These are phyloP conservation scores for Spondyliosoma cantharus DNA, from an alignment of 2,797 vertebrate genomes.

Conservation along the genomic window DNA sequence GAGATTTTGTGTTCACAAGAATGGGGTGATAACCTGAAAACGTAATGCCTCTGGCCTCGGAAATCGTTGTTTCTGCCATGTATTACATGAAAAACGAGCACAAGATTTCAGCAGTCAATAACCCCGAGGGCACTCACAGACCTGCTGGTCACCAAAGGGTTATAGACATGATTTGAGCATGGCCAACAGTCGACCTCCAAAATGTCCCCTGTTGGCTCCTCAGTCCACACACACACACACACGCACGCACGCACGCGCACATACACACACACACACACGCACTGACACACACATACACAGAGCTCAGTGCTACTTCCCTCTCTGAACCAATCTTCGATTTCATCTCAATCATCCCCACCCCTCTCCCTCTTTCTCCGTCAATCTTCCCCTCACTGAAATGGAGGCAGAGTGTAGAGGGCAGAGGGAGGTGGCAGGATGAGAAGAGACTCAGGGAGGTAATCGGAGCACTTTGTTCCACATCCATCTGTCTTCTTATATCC, in stretches of 20 bases:
- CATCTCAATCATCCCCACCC: slow-evolving; percentile 55
- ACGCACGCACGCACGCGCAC: slow-evolving; percentile 29
- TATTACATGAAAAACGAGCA: not conserved
- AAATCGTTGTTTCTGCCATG: not conserved
- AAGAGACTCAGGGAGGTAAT: slow-evolving; percentile 59
- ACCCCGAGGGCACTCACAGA: not conserved
- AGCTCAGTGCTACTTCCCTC: slow-evolving; percentile 53
- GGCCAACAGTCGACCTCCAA: slow-evolving; percentile 2
- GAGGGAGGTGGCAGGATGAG: slow-evolving; percentile 43
- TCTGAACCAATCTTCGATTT: slow-evolving; percentile 68
- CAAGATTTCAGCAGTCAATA: not conserved
- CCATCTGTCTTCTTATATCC: slow-evolving; percentile 62
- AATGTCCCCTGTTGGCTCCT: not conserved
- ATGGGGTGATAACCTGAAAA: too few species aligned
- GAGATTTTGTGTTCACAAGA: too few species aligned
- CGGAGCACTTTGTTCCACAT: slow-evolving; percentile 56
- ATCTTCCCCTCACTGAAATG: slow-evolving; percentile 48
- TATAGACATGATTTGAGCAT: not conserved
- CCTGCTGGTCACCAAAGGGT: too few species aligned
- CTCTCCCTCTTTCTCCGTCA: slow-evolving; percentile 43
- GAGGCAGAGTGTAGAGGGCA: slow-evolving; percentile 53
- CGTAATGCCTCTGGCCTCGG: too few species aligned
- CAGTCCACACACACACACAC: slow-evolving; percentile 6
- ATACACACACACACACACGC: slow-evolving; percentile 21
- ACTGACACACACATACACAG: slow-evolving; percentile 14